Conservation (phyloP, 2,797 vertebrate genomes). For the Vultur gryphus region DNA sequence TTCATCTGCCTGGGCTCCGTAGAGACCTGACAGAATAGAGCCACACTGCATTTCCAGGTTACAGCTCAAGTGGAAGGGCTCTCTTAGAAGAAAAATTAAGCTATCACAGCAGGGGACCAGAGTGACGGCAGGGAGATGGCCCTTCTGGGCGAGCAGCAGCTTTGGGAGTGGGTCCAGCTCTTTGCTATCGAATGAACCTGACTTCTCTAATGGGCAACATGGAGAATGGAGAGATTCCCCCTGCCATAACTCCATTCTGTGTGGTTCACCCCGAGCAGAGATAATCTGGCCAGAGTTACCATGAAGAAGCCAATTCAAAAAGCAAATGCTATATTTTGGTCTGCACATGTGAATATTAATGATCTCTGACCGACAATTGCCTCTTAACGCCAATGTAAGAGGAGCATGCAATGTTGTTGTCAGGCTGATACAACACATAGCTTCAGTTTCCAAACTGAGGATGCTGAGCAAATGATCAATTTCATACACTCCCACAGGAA, state of each 20-base stretch:
- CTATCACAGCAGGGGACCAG: not conserved
- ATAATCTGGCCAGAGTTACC: not conserved
- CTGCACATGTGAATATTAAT: not conserved
- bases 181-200: not conserved
- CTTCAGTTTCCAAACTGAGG: not conserved
- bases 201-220: not conserved
- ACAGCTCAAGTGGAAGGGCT: not conserved
- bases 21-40: not conserved
- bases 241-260: not conserved
- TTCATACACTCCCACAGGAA: not conserved
- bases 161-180: not conserved
- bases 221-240: not conserved
- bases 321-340: not conserved
- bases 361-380: not conserved
- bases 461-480: not conserved
- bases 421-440: not conserved
- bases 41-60: not conserved
- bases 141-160: not conserved
- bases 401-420: not conserved
- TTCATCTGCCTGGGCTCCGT: not conserved
- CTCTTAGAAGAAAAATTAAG: not conserved
- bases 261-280: not conserved
- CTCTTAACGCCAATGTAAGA: not conserved
- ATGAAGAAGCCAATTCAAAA: not conserved
- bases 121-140: not conserved